These are phyloP conservation scores for Pelecanus crispus DNA, from an alignment of 2,113 vertebrate species.

Conservation along the genomic window DNA sequence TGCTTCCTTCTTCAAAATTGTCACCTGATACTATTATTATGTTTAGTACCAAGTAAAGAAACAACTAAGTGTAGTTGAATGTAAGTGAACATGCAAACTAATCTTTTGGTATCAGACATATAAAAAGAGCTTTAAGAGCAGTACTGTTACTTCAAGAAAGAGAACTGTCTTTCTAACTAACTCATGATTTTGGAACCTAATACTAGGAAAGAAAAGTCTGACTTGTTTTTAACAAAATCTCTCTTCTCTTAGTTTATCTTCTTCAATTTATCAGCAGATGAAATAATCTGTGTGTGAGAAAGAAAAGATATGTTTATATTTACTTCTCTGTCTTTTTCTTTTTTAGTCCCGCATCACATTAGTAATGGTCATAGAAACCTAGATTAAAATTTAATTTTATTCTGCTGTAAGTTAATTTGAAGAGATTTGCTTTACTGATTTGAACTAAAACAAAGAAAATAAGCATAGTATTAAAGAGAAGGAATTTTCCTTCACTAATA, in stretches of 20 bases:
- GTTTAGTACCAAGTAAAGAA: neutral
- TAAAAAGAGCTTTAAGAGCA: neutral
- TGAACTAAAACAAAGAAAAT: neutral
- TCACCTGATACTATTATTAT: neutral
- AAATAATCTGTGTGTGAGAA: neutral
- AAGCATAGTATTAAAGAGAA: neutral
- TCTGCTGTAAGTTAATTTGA: neutral
- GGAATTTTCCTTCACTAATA: neutral
- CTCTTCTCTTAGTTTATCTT: neutral
- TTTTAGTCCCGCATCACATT: neutral
- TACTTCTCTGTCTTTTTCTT: neutral
- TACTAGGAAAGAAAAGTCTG: neutral
- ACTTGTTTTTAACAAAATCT: neutral
- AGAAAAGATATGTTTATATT: neutral
- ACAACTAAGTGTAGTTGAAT: neutral
- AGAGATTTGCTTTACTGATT: neutral
- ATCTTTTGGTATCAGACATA: neutral
- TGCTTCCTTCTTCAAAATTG: neutral
- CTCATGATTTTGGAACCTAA: neutral
- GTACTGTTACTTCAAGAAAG: neutral
- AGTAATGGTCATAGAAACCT: neutral
- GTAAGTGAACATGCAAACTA: neutral
- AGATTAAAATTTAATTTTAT: neutral
- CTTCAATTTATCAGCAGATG: neutral
- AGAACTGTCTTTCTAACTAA: neutral